Evolutionary conservation across 2,113 vertebrate species (phyloP).

Genomic region (Acinonyx jubatus): DNA sequence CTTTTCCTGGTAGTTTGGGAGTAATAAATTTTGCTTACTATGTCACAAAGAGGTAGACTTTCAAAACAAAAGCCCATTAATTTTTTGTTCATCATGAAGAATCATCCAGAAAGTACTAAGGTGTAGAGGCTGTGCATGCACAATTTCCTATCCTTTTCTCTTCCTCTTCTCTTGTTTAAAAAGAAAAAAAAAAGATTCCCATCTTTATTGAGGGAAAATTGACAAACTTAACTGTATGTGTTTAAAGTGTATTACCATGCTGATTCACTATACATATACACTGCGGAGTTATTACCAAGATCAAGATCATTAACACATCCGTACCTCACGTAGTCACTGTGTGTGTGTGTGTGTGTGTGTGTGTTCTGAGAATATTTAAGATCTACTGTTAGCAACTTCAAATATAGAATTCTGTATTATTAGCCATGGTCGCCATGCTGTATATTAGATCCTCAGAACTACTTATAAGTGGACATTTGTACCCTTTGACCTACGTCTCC

Average conservation of each 20-base stretch:
- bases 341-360: no score
- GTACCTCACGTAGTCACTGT: neutral
- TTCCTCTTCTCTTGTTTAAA: neutral
- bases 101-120: neutral
- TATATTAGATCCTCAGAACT: neutral
- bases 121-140: accelerated
- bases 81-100: neutral
- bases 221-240: neutral
- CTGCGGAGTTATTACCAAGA: neutral
- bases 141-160: neutral
- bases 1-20: neutral
- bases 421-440: neutral
- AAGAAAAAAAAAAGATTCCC: neutral
- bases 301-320: neutral
- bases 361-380: neutral
- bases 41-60: neutral
- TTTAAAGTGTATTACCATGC: neutral
- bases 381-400: neutral
- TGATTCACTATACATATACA: no score
- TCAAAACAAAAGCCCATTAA: neutral
- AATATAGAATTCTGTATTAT: accelerated
- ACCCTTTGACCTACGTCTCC: neutral
- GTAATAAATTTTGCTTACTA: neutral
- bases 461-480: neutral
- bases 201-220: neutral